Percentiles rank a stretch among this genome's conserved stretches.
Conservation (phyloP, 2,113 vertebrate species). For the Oxyura jamaicensis region DNA sequence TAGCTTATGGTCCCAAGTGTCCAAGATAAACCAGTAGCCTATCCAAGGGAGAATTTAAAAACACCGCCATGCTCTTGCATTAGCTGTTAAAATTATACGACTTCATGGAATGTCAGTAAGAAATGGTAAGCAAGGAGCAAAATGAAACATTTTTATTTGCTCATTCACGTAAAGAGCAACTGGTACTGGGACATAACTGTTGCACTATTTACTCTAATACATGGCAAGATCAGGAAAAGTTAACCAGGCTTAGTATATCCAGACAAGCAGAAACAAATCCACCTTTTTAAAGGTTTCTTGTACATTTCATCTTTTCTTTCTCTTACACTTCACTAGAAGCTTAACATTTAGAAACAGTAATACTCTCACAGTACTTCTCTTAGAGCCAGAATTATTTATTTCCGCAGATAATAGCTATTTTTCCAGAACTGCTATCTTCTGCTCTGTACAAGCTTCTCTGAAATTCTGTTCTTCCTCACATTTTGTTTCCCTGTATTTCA, state of each 20-base stretch:
- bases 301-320: background rate
- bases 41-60: background rate
- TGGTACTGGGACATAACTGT: background rate
- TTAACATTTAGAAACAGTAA: background rate
- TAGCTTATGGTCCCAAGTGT: background rate
- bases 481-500: background rate
- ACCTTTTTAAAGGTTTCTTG: background rate
- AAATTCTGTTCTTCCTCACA: background rate
- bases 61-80: background rate
- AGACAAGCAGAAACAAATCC: background rate
- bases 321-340: background rate
- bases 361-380: background rate
- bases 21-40: background rate
- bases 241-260: background rate
- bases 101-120: background rate
- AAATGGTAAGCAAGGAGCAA: background rate
- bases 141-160: background rate
- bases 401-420: background rate
- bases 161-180: background rate
- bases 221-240: background rate
- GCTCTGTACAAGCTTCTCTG: background rate
- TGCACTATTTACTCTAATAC: background rate
- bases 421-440: background rate
- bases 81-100: background rate
- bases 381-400: background rate